phyloP scores from a whole-genome alignment of 37 sponge, comb jelly and placozoan genomes.

The Amphimedon queenslandica region DNA sequence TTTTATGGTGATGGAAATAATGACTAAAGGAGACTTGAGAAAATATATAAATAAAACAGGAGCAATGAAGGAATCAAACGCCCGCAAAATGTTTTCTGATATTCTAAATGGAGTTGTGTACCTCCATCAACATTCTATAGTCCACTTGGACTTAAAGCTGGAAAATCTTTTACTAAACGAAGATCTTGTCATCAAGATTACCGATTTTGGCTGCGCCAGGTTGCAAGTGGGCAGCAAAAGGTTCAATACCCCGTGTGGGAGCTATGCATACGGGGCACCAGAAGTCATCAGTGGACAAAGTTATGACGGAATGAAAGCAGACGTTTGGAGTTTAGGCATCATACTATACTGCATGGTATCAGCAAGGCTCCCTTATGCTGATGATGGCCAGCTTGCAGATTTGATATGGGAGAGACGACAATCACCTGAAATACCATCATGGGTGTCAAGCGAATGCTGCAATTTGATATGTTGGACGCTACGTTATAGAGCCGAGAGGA shows the following conservation, averaged over 20 bases:
- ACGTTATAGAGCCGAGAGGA: slow-evolving; percentile 21
- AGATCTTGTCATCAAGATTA: slow-evolving; percentile 37
- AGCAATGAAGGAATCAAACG: slow-evolving; percentile 28
- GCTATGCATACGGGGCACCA: slow-evolving; percentile 71
- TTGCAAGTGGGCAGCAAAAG: slow-evolving; percentile 43
- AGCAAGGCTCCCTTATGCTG: slow-evolving; percentile 41
- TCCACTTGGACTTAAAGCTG: slow-evolving; percentile 62
- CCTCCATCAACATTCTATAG: slow-evolving; percentile 39
- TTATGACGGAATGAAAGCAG: slow-evolving; percentile 58
- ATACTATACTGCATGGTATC: slow-evolving; percentile 58
- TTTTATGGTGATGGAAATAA: slow-evolving; percentile 48
- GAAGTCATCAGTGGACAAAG: slow-evolving; percentile 47
- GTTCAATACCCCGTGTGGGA: slow-evolving; percentile 48
- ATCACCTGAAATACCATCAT: slow-evolving; percentile 17
- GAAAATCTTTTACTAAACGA: slow-evolving; percentile 52
- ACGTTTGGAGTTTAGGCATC: slow-evolving; percentile 60
- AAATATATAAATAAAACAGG: slow-evolving; percentile 45
- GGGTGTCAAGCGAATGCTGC: slow-evolving; percentile 18
- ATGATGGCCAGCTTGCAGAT: slow-evolving; percentile 38
- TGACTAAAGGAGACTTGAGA: slow-evolving; percentile 51
- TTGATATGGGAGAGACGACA: slow-evolving; percentile 44
- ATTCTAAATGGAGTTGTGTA: slow-evolving; percentile 31
- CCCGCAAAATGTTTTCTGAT: slow-evolving; percentile 49
- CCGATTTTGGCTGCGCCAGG: slow-evolving; percentile 60
- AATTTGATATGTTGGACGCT: slow-evolving; percentile 32